phyloP scores from a whole-genome alignment of 2,888 invertebrate genomes.

The Cremastinae sp. region DNA sequence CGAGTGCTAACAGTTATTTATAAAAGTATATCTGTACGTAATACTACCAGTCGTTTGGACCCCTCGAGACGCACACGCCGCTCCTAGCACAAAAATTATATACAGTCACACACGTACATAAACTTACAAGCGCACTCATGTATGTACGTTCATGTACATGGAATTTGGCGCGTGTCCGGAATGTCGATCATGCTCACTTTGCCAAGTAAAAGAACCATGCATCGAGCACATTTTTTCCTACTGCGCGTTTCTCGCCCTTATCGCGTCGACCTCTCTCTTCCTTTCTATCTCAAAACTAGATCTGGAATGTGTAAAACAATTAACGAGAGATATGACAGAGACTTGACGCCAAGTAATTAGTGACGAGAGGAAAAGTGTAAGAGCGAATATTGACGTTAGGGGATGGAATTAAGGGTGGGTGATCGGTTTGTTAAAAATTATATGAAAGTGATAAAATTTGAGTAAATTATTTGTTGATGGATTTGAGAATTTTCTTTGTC shows the following conservation, averaged over 20 bases:
- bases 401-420: too few species aligned
- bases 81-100: background rate
- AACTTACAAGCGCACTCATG: too few species aligned
- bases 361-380: too few species aligned
- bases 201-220: constrained; percentile 54
- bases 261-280: constrained; percentile 1
- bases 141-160: constrained; percentile 18
- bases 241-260: constrained; percentile 52
- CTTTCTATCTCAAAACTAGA: too few species aligned
- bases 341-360: too few species aligned
- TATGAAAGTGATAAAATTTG: too few species aligned
- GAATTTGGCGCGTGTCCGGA: constrained; percentile 54
- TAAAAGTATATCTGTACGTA: constrained; percentile 56
- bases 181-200: constrained; percentile 59
- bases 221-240: constrained; percentile 56
- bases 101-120: background rate
- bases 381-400: too few species aligned
- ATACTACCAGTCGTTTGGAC: constrained; percentile 44
- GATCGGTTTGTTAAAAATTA: too few species aligned
- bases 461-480: too few species aligned
- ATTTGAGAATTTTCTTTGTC: too few species aligned
- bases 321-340: too few species aligned
- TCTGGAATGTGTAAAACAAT: too few species aligned
- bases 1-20: constrained; percentile 74
- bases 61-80: background rate